These are phyloP conservation scores for Phortica okadai DNA, from an alignment of 2,888 invertebrate genomes.

Conservation along the genomic window DNA sequence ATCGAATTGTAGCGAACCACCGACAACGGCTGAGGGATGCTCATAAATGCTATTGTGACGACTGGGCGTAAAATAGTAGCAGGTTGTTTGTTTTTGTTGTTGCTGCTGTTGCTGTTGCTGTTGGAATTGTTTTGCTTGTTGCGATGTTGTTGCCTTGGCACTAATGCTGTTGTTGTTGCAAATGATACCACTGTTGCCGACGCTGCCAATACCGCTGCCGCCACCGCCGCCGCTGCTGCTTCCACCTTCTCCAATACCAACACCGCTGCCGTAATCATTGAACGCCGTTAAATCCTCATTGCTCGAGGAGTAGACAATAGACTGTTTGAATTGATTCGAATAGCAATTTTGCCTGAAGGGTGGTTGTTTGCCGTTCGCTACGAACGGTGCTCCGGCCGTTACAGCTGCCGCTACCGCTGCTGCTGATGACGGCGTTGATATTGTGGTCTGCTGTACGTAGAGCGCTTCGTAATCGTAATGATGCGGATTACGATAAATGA, in stretches of 20 bases:
- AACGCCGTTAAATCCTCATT: constrained; percentile 69
- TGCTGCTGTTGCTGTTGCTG: constrained; percentile 43
- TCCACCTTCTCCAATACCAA: background rate
- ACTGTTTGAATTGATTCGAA: constrained; percentile 73
- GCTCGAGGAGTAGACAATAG: constrained; percentile 72
- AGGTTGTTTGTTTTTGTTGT: constrained; percentile 67
- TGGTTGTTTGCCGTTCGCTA: constrained; percentile 42
- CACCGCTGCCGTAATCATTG: constrained; percentile 21
- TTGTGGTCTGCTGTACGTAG: constrained; percentile 62
- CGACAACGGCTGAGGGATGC: constrained; percentile 73
- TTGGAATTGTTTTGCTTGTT: background rate
- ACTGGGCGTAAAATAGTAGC: constrained; percentile 73
- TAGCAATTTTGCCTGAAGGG: constrained; percentile 72
- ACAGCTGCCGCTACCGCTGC: constrained; percentile 46
- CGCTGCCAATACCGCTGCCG: constrained; percentile 33
- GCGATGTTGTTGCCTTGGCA: constrained; percentile 10
- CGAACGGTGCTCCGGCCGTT: constrained; percentile 19
- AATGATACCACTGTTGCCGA: constrained; percentile 35
- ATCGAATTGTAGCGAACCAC: constrained; percentile 71
- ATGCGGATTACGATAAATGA: constrained; percentile 76
- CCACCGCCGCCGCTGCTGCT: constrained; percentile 37
- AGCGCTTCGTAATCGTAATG: constrained; percentile 76
- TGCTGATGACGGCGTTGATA: constrained; percentile 45
- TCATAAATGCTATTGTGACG: constrained; percentile 75
- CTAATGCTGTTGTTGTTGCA: constrained; percentile 4